Percentiles rank a stretch among this genome's conserved stretches.
Evolutionary conservation across 2,888 invertebrate species (phyloP).

Genomic region (Adelognathus sp.): DNA sequence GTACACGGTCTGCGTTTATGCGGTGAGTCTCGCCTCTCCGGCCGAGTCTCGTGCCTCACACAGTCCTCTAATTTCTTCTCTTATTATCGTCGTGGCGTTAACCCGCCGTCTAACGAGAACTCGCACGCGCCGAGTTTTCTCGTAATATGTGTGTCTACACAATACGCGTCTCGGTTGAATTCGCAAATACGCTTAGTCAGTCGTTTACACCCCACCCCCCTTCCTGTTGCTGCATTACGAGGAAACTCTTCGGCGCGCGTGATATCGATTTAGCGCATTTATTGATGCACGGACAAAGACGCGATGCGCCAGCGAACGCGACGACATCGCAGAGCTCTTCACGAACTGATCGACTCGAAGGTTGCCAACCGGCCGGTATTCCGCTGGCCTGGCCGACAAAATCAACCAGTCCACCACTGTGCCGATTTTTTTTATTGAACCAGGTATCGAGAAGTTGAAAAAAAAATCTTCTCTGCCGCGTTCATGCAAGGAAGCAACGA

Average conservation of each 20-base stretch:
- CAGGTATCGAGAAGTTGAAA: too few relatives aligned
- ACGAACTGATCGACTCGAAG: not conserved
- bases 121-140: slow-evolving; percentile 38
- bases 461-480: too few relatives aligned
- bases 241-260: not conserved
- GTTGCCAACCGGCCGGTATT: too few relatives aligned
- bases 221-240: not conserved
- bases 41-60: slow-evolving; percentile 14
- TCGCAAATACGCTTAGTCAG: not conserved
- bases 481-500: too few relatives aligned
- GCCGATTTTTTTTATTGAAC: too few relatives aligned
- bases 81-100: slow-evolving; percentile 41
- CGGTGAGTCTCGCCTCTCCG: not conserved
- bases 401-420: too few relatives aligned
- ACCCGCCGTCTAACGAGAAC: slow-evolving; percentile 39
- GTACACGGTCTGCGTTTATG: not conserved
- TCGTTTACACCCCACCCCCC: not conserved
- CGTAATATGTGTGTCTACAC: not conserved
- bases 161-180: not conserved
- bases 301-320: not conserved
- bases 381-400: too few relatives aligned
- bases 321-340: not conserved
- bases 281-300: not conserved
- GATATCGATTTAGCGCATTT: not conserved
- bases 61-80: slow-evolving; percentile 27